Percentiles rank a stretch among this genome's conserved stretches.
Conservation (phyloP, 1,140 invertebrate genomes). For the Lanistes nyassanus region DNA sequence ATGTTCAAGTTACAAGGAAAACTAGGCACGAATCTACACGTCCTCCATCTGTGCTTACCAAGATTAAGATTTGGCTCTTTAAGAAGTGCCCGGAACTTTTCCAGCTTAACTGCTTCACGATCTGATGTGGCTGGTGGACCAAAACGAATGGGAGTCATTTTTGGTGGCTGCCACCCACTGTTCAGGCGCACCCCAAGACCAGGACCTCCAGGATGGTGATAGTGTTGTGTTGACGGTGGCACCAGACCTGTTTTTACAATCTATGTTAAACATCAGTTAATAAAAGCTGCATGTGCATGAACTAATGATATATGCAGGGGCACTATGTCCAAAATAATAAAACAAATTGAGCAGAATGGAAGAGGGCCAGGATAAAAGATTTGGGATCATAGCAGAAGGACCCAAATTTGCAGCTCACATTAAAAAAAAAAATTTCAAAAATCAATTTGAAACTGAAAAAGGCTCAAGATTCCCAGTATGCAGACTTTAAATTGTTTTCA, state of each 20-base stretch:
- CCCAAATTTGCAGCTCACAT: background rate
- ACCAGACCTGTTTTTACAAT: slow-evolving; percentile 9
- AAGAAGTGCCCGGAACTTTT: slow-evolving; percentile 56
- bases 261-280: background rate
- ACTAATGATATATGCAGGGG: too few relatives aligned
- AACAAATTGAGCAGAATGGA: too few relatives aligned
- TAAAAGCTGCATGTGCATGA: too few relatives aligned
- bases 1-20: too few relatives aligned
- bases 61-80: slow-evolving; percentile 54
- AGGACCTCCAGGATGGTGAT: slow-evolving; percentile 56
- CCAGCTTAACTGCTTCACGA: slow-evolving; percentile 73
- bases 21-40: too few relatives aligned
- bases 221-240: slow-evolving; percentile 9
- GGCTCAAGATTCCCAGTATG: too few relatives aligned
- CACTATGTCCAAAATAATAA: too few relatives aligned
- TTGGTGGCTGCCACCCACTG: slow-evolving; percentile 51
- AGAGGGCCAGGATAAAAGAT: too few relatives aligned
- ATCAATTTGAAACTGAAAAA: too few relatives aligned
- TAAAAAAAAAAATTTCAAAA: background rate
- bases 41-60: slow-evolving; percentile 33
- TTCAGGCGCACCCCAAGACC: slow-evolving; percentile 65
- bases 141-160: slow-evolving; percentile 53
- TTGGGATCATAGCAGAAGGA: background rate
- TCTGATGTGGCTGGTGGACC: slow-evolving; percentile 57
- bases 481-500: too few relatives aligned